phyloP scores from a whole-genome alignment of 92 coral and sea anemone genomes.

The Palythoa grandiflora region DNA sequence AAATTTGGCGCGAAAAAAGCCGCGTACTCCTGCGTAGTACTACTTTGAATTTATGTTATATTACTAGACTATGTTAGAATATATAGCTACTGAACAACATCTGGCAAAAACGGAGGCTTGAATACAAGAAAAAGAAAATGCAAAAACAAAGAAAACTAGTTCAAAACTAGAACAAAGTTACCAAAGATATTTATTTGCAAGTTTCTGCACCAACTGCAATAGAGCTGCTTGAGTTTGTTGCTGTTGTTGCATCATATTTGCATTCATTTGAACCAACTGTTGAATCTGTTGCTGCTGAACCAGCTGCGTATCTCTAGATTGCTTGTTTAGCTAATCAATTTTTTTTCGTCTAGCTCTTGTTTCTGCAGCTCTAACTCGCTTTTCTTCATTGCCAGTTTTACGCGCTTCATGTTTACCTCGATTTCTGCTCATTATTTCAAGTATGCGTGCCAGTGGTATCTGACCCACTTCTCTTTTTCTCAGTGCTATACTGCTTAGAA shows the following conservation, averaged over 20 bases:
- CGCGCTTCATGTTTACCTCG: background rate
- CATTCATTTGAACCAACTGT: constrained; percentile 15
- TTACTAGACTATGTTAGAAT: too few relatives aligned
- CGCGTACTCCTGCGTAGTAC: too few relatives aligned
- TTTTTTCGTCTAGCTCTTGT: background rate
- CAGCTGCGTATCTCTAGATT: background rate
- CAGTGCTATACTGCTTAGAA: background rate
- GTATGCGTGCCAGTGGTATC: background rate
- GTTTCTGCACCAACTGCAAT: background rate
- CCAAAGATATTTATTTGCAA: background rate
- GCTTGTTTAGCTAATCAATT: constrained; percentile 1
- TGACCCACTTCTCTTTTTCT: background rate
- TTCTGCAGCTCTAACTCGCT: background rate
- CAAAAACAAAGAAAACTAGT: background rate
- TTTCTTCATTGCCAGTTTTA: background rate
- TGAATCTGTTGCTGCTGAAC: constrained; percentile 4
- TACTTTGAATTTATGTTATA: too few relatives aligned
- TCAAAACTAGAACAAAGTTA: background rate
- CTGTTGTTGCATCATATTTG: constrained; percentile 5
- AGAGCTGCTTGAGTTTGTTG: background rate
- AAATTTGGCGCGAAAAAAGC: too few relatives aligned
- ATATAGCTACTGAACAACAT: too few relatives aligned
- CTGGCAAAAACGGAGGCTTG: background rate
- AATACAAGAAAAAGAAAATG: background rate
- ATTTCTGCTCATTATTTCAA: background rate